Percentiles rank a stretch among this genome's conserved stretches.
phyloP scores from a whole-genome alignment of 1,140 invertebrate species.

The Meloidogyne chitwoodi region DNA sequence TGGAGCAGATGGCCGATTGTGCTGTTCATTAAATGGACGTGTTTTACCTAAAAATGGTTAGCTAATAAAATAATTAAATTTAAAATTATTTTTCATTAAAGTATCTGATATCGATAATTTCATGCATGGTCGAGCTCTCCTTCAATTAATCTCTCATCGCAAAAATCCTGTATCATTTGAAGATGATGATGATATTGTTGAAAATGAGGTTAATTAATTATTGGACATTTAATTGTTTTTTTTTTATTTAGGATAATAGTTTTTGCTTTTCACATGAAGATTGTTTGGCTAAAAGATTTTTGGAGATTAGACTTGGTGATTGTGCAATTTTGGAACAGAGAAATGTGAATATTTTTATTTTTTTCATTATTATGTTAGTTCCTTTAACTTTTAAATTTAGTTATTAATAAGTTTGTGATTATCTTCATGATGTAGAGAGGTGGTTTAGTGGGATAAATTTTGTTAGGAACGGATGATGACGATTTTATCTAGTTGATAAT shows the following conservation, averaged over 20 bases:
- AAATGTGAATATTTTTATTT: constrained; percentile 8
- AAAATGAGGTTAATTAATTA: neutral
- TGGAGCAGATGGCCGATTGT: constrained; percentile 8
- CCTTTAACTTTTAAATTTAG: too few relatives aligned
- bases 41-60: neutral
- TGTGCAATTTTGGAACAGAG: constrained; percentile 15
- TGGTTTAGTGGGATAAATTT: neutral
- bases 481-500: neutral
- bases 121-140: constrained; percentile 5
- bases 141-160: constrained; percentile 8
- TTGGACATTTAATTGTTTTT: neutral
- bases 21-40: constrained; percentile 14
- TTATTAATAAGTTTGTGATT: too few relatives aligned
- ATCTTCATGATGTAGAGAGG: too few relatives aligned
- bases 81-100: neutral
- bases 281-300: neutral
- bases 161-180: neutral
- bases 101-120: constrained; percentile 6
- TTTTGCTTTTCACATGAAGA: constrained; percentile 16
- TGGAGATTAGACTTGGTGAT: constrained; percentile 14
- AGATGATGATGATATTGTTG: neutral
- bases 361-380: neutral
- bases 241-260: neutral
- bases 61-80: neutral
- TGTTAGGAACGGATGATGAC: neutral